These are phyloP conservation scores for Dufourea novaeangliae DNA, from an alignment of 1,140 invertebrate genomes.

Conservation along the genomic window DNA sequence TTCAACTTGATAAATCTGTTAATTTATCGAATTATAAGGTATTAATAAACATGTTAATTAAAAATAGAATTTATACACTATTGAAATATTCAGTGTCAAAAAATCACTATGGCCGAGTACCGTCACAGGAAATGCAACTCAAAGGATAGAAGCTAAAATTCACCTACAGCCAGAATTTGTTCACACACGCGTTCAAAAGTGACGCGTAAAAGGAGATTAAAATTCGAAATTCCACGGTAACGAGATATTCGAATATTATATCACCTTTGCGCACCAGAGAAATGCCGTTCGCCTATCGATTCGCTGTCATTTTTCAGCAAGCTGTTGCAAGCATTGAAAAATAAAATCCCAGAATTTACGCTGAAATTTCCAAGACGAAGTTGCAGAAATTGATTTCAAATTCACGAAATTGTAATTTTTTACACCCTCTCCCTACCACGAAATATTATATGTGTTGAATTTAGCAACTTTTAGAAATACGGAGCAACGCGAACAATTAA, in stretches of 20 bases:
- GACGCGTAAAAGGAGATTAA: too few species aligned
- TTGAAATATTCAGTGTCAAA: too few species aligned
- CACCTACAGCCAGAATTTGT: too few species aligned
- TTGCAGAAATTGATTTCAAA: conserved; percentile 17
- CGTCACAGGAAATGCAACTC: too few species aligned
- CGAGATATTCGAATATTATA: not conserved
- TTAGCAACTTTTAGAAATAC: not conserved
- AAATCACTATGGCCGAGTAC: too few species aligned
- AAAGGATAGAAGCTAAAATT: too few species aligned
- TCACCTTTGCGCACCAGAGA: too few species aligned
- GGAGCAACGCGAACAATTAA: not conserved
- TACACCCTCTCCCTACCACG: not conserved
- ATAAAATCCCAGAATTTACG: not conserved
- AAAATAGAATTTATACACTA: too few species aligned
- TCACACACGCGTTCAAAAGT: too few species aligned
- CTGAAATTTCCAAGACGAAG: not conserved
- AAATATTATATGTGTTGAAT: conserved; percentile 24
- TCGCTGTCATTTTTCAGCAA: not conserved
- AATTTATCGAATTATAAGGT: too few species aligned
- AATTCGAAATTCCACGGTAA: not conserved
- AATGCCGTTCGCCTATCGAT: not conserved
- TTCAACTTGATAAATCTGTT: too few species aligned
- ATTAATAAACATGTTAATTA: too few species aligned
- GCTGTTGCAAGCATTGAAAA: not conserved
- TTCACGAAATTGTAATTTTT: conserved; percentile 40